Conservation (phyloP, 2,888 invertebrate species). For the Drosophila kuntzei region DNA sequence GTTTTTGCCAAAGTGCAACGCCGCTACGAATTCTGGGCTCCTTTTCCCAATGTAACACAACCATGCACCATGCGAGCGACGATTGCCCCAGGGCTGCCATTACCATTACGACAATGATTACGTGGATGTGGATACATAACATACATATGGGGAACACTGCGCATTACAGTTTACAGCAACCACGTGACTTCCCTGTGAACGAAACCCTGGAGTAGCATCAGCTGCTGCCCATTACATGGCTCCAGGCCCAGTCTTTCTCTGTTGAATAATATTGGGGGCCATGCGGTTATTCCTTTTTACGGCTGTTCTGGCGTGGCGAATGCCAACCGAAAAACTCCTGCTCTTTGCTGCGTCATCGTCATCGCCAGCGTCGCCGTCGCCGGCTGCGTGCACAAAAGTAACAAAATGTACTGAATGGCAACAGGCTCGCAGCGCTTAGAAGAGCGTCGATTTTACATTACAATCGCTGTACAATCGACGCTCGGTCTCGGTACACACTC, state of each 20-base stretch:
- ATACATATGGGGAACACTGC: slow-evolving; percentile 36
- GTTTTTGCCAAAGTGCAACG: slow-evolving; percentile 68
- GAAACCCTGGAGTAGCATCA: slow-evolving; percentile 8
- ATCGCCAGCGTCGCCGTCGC: slow-evolving; percentile 50
- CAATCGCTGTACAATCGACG: slow-evolving; percentile 75
- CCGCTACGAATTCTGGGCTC: slow-evolving; percentile 85
- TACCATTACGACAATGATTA: slow-evolving; percentile 67
- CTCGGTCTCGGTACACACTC: slow-evolving; percentile 74
- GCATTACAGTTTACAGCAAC: slow-evolving; percentile 56
- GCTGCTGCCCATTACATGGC: slow-evolving; percentile 38
- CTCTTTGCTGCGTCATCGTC: slow-evolving; percentile 48
- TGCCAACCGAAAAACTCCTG: slow-evolving; percentile 35
- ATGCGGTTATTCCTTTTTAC: slow-evolving; percentile 17
- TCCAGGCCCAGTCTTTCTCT: neutral
- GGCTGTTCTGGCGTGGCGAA: slow-evolving; percentile 13
- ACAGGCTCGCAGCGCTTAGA: slow-evolving; percentile 83
- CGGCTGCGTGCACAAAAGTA: slow-evolving; percentile 83
- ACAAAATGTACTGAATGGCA: slow-evolving; percentile 86
- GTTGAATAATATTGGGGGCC: neutral
- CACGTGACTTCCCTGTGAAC: slow-evolving; percentile 33
- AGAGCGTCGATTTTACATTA: slow-evolving; percentile 84
- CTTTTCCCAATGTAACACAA: slow-evolving; percentile 86
- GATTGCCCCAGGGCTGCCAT: slow-evolving; percentile 75
- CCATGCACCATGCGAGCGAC: slow-evolving; percentile 85
- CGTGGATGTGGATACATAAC: slow-evolving; percentile 29